These are phyloP conservation scores for Rhadinocentrus ornatus DNA, from an alignment of 2,797 vertebrate genomes.

Conservation along the genomic window DNA sequence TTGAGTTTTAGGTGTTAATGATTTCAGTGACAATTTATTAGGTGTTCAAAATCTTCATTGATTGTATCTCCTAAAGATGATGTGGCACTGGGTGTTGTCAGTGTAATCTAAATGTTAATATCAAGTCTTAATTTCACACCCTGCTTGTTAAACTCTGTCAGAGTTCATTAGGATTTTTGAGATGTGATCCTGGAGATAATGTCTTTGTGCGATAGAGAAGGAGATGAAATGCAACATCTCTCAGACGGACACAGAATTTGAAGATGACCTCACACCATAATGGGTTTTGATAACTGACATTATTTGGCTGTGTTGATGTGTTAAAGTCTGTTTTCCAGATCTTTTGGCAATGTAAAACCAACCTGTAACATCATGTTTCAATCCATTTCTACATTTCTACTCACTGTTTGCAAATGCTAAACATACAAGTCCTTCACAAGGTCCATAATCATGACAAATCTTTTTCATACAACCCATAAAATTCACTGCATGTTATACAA, in stretches of 20 bases:
- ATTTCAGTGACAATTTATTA: constrained; percentile 28
- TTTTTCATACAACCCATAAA: neutral
- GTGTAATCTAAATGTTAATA: constrained; percentile 26
- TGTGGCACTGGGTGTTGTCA: neutral
- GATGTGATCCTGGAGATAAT: neutral
- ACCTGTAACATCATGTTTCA: neutral
- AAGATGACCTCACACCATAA: neutral
- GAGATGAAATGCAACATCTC: neutral
- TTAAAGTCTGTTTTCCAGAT: neutral
- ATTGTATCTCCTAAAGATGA: constrained; percentile 13
- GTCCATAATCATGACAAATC: neutral
- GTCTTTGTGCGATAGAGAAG: neutral
- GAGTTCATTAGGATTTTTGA: constrained; percentile 14
- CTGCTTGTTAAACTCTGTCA: neutral
- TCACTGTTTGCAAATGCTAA: neutral
- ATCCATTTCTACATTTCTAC: neutral
- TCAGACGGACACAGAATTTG: neutral
- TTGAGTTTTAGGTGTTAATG: constrained; percentile 7
- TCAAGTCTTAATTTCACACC: constrained; percentile 28
- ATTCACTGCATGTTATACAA: neutral
- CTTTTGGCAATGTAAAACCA: neutral
- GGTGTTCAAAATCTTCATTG: neutral
- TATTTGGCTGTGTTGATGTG: neutral
- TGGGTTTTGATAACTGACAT: neutral
- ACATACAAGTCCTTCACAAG: neutral